A percentile compares a stretch with the other conserved stretches of the same genome.
Evolutionary conservation across 2,888 invertebrate genomes (phyloP).

Genomic region (Brachycybe producta): DNA sequence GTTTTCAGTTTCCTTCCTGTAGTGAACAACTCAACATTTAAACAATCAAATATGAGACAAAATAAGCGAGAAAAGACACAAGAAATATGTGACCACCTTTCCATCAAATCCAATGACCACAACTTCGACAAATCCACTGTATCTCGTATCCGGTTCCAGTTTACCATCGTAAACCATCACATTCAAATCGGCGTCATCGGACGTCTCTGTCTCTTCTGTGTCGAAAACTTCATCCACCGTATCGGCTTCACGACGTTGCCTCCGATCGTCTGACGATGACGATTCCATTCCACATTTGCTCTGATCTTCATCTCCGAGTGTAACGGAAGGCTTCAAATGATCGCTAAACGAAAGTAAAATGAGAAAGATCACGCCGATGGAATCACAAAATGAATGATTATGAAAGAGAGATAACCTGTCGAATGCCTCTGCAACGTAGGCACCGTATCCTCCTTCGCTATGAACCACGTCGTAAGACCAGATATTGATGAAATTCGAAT

Average conservation of each 20-base stretch:
- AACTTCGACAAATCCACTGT: conserved; percentile 72
- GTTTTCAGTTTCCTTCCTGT: too few relatives aligned
- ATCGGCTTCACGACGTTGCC: neutral
- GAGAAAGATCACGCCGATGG: conserved; percentile 42
- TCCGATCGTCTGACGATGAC: neutral
- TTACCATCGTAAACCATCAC: conserved; percentile 46
- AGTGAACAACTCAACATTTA: neutral
- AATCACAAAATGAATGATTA: conserved; percentile 3
- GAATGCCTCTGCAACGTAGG: conserved; percentile 74
- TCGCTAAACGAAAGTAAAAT: conserved; percentile 5
- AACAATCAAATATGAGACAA: neutral
- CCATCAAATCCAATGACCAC: conserved; percentile 36
- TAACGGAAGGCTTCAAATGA: conserved; percentile 17
- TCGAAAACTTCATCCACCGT: neutral
- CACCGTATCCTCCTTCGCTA: conserved; percentile 50
- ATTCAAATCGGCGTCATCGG: neutral
- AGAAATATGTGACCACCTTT: conserved; percentile 9
- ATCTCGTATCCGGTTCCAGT: conserved; percentile 62
- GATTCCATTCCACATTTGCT: conserved; percentile 14
- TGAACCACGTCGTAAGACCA: conserved; percentile 62
- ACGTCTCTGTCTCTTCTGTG: conserved; percentile 7
- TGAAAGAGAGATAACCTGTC: conserved; percentile 43
- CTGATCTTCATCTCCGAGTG: conserved; percentile 18
- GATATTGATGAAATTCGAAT: conserved; percentile 44
- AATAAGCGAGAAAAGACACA: neutral